These are phyloP conservation scores for Lepidurus packardi DNA, from an alignment of 1,140 invertebrate species.

Conservation along the genomic window DNA sequence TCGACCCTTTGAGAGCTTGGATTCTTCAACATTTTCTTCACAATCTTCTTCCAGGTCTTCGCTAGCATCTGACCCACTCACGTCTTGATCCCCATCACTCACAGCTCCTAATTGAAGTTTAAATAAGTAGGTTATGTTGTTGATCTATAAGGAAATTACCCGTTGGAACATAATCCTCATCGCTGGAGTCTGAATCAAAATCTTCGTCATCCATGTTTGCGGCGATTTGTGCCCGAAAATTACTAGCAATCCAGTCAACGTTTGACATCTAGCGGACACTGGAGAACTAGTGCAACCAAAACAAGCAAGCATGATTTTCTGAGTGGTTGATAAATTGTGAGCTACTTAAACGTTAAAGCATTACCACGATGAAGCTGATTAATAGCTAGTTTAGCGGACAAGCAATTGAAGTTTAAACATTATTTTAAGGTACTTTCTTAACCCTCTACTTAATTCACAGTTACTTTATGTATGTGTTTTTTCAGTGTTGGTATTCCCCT, in stretches of 20 bases:
- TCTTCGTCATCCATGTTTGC: slow-evolving; percentile 29
- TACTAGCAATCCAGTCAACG: too few species aligned
- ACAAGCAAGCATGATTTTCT: too few species aligned
- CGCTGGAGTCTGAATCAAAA: slow-evolving; percentile 30
- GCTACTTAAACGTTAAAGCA: too few species aligned
- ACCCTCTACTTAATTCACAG: too few species aligned
- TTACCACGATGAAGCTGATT: too few species aligned
- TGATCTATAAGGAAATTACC: slow-evolving; percentile 12
- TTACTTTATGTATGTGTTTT: too few species aligned
- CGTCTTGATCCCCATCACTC: slow-evolving; percentile 25
- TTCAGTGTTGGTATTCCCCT: not conserved
- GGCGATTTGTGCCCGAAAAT: not conserved
- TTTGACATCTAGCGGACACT: too few species aligned
- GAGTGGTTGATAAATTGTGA: too few species aligned
- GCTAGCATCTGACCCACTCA: slow-evolving; percentile 1
- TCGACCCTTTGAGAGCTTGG: not conserved
- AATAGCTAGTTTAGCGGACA: too few species aligned
- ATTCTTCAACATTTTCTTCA: not conserved
- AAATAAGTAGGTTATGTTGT: not conserved
- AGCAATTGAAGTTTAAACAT: too few species aligned
- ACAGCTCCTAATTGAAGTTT: slow-evolving; percentile 5
- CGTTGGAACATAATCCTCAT: slow-evolving; percentile 31
- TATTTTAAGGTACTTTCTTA: too few species aligned
- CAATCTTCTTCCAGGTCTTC: slow-evolving; percentile 5
- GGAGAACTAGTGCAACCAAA: too few species aligned